A percentile compares a stretch with the other conserved stretches of the same genome.
Evolutionary conservation across 2,888 invertebrate genomes (phyloP).

Genomic region (Allolobophora icterica): DNA sequence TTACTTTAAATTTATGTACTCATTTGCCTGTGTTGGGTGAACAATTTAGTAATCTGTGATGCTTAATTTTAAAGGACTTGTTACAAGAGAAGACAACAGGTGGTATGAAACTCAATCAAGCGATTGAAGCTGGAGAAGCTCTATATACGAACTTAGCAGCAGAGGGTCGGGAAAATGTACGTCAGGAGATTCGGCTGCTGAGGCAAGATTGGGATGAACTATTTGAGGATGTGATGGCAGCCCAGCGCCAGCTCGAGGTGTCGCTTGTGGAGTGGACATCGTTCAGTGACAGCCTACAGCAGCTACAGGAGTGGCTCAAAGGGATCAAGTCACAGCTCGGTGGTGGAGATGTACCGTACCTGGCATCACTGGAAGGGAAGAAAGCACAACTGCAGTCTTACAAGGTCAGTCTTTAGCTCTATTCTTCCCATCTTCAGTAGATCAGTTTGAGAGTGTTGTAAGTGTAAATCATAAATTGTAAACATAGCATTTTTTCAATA

Average conservation of each 20-base stretch:
- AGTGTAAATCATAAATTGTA: neutral
- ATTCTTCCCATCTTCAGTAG: too few relatives aligned
- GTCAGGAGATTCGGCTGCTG: conserved; percentile 82
- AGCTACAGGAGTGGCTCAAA: conserved; percentile 80
- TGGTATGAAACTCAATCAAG: conserved; percentile 77
- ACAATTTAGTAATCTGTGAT: neutral
- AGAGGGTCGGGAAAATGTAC: conserved; percentile 84
- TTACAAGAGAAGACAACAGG: conserved; percentile 82
- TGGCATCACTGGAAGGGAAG: conserved; percentile 89
- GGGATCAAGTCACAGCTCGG: conserved; percentile 77
- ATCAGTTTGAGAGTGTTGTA: neutral
- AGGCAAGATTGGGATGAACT: conserved; percentile 88
- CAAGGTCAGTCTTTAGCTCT: conserved; percentile 40
- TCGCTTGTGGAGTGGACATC: conserved; percentile 86
- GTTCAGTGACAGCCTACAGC: conserved; percentile 85
- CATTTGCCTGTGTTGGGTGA: neutral
- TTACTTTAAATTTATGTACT: neutral
- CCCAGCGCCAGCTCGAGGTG: conserved; percentile 84
- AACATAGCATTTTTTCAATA: neutral
- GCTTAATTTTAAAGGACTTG: conserved; percentile 57
- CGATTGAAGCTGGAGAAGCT: conserved; percentile 82
- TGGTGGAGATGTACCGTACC: conserved; percentile 78
- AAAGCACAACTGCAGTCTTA: conserved; percentile 72
- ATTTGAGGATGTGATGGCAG: conserved; percentile 80
- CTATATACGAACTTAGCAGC: conserved; percentile 91